Base-by-base conservation (phyloP, 1,140 invertebrate genomes). In the Diuraphis noxia region DNA sequence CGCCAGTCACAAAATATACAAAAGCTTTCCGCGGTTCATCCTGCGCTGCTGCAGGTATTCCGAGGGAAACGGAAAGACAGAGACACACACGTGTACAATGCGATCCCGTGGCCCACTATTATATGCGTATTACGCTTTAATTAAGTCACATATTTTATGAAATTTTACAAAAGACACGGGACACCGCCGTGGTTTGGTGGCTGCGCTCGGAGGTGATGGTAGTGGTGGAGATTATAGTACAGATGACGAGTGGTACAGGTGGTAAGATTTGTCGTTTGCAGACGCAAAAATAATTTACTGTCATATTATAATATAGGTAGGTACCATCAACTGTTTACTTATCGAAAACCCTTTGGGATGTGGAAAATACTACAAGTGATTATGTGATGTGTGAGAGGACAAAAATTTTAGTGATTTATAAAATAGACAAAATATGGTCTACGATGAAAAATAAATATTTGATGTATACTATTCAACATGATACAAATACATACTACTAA, bases 71-170 rank as follows among this genome's bases (percentile, higher is more conserved):
- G 40, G 10, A 43, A 84, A 41, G 81, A 84, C 25, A 4, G 38
- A 25, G 38, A 82, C 10, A 82, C 25, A 17, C 5, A 43, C 38
- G 13, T 13, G 13, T 30, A 19, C n/a, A 8, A 7, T 23, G 13
- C n/a, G 17, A 41, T 41, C 23, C 40, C 36, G 25, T 17, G 9
- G 23, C 36, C 41, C 30, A 19, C 6, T 34, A 34, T 40, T 38
- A 43, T 21, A n/a, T 43, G 8, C 52, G 86, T n/a, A 88, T 56
- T 41, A 36, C 43, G 43, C 49, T 86, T 49, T 86, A 86, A 86
- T 86, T 86, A 49, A 86, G 21, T 86, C 30, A 46, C 25, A 86
- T 86, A 49, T 23, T 49, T 86, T 25, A 86, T 49, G 41, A 40
- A 25, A 40, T 81, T 81, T 72, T 72, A 72, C 56, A 72, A 72